Evolutionary conservation across 2,888 invertebrate species (phyloP).

Genomic region (Elegia similella): DNA sequence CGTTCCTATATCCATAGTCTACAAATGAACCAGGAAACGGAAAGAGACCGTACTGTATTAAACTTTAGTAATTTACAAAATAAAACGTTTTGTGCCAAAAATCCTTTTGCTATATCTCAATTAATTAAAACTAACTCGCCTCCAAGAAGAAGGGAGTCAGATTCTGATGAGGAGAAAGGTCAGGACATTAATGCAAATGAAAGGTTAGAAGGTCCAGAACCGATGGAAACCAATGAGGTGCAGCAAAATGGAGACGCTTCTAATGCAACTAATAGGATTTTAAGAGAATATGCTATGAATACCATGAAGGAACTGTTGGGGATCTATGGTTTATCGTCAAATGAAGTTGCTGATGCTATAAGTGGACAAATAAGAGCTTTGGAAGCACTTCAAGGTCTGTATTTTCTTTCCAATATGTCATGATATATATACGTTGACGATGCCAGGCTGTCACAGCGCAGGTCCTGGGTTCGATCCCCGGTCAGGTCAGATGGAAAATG

Average conservation of each 20-base stretch:
- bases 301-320: constrained; percentile 90
- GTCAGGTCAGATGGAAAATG: too few relatives aligned
- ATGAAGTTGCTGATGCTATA: constrained; percentile 86
- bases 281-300: constrained; percentile 89
- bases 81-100: constrained; percentile 80
- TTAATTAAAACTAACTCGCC: constrained; percentile 79
- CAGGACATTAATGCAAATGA: constrained; percentile 76
- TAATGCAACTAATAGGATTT: constrained; percentile 81
- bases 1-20: constrained; percentile 77
- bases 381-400: constrained; percentile 86
- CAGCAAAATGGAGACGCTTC: constrained; percentile 68
- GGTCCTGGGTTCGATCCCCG: too few relatives aligned
- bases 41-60: constrained; percentile 66
- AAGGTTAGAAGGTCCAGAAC: constrained; percentile 59
- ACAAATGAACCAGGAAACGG: constrained; percentile 61
- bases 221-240: constrained; percentile 53
- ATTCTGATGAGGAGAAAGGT: constrained; percentile 75
- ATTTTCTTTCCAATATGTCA: constrained; percentile 18
- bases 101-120: constrained; percentile 80
- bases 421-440: constrained; percentile 7
- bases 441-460: too few relatives aligned
- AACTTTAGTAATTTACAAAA: constrained; percentile 77
- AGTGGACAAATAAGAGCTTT: constrained; percentile 85
- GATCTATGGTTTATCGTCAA: constrained; percentile 87
- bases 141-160: constrained; percentile 76